phyloP scores from a whole-genome alignment of 1,140 invertebrate species.

The Drosophila asahinai region DNA sequence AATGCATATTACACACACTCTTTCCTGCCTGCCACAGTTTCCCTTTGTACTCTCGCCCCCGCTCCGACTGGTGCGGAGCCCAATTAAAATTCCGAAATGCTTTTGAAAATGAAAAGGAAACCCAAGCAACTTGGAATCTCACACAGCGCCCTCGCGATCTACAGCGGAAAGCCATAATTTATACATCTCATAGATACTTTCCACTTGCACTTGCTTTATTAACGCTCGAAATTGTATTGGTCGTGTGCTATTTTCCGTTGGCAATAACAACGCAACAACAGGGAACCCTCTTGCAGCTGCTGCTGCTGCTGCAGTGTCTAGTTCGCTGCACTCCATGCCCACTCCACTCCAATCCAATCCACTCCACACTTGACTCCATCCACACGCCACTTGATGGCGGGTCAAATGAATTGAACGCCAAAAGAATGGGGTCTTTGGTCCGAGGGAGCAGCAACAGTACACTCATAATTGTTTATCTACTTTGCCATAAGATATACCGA shows the following conservation, averaged over 20 bases:
- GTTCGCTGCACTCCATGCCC: constrained; percentile 14
- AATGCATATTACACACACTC: constrained; percentile 10
- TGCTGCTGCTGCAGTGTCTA: neutral
- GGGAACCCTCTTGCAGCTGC: neutral
- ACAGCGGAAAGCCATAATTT: constrained; percentile 62
- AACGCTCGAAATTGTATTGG: constrained; percentile 65
- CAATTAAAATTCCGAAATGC: constrained; percentile 75
- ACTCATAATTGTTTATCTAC: constrained; percentile 79
- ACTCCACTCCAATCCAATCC: constrained; percentile 12
- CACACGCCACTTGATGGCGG: constrained; percentile 47
- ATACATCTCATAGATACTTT: constrained; percentile 67
- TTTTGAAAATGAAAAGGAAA: constrained; percentile 23
- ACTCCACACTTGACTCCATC: constrained; percentile 19
- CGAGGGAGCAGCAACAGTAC: constrained; percentile 48
- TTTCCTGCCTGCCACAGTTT: neutral
- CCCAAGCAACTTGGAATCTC: constrained; percentile 2
- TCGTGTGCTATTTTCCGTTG: constrained; percentile 65
- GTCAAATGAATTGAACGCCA: constrained; percentile 72
- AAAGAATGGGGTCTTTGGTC: constrained; percentile 26
- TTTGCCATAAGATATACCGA: constrained; percentile 40
- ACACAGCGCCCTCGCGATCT: constrained; percentile 28
- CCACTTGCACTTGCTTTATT: constrained; percentile 48
- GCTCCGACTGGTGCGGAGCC: neutral
- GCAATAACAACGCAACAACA: constrained; percentile 8
- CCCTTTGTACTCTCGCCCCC: neutral